These are phyloP conservation scores for Ferrisia virgata DNA, from an alignment of 2,888 invertebrate genomes.

Conservation along the genomic window DNA sequence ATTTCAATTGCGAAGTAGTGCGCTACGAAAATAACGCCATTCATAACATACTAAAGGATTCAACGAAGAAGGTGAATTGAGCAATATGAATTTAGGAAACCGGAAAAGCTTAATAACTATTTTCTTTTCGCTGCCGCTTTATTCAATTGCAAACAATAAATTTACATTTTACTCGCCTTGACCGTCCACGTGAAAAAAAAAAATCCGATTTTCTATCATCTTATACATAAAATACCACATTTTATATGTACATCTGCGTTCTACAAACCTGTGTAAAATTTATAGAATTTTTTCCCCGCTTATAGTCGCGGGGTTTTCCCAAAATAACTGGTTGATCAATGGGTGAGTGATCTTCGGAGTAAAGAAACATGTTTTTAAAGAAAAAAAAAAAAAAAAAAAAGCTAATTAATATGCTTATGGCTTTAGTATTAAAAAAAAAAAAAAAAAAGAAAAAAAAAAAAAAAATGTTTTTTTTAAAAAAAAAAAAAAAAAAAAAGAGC, in stretches of 20 bases:
- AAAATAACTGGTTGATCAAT: conserved; percentile 3
- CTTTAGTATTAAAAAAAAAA: too few relatives aligned
- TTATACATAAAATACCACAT: not conserved
- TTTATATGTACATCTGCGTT: too few relatives aligned
- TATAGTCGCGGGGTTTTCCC: not conserved
- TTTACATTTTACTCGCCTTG: conserved; percentile 25
- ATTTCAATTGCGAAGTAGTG: conserved; percentile 10
- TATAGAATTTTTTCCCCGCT: not conserved
- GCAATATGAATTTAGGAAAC: conserved; percentile 37
- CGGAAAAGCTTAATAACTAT: conserved; percentile 36
- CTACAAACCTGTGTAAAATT: not conserved
- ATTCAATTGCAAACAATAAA: conserved; percentile 31
- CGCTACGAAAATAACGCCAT: conserved; percentile 21
- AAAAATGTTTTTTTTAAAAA: too few relatives aligned
- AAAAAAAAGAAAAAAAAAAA: not conserved
- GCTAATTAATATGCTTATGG: not conserved
- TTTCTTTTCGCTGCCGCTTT: conserved; percentile 16
- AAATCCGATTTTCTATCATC: not conserved
- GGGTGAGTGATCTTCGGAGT: not conserved
- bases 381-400: too few relatives aligned
- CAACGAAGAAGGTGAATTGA: conserved; percentile 36
- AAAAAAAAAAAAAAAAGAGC: too few relatives aligned
- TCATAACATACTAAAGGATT: not conserved
- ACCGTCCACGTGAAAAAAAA: conserved; percentile 25
- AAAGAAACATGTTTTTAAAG: not conserved